Percentiles rank a stretch among this genome's conserved stretches.
Evolutionary conservation across 2,797 vertebrate species (phyloP).

Genomic region (Austrolebias charrua): DNA sequence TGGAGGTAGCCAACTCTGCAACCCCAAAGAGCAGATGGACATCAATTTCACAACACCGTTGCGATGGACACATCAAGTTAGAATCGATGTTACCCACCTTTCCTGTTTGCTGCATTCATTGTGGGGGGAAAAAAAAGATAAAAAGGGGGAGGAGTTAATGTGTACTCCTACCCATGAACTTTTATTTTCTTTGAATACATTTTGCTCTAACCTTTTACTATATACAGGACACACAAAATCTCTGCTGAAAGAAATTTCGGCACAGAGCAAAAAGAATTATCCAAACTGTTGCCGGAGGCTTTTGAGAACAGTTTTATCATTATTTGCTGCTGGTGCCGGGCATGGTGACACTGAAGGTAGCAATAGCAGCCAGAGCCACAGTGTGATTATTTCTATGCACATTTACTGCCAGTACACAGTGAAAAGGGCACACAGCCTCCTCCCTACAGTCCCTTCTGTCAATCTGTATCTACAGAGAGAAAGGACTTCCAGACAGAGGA

Average conservation of each 20-base stretch:
- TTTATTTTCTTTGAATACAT: slow-evolving; percentile 1
- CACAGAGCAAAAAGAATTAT: slow-evolving; percentile 4
- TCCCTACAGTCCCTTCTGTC: slow-evolving; percentile 63
- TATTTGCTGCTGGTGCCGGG: slow-evolving; percentile 40
- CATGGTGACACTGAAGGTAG: slow-evolving; percentile 55
- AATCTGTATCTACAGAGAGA: slow-evolving; percentile 53
- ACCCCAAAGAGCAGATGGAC: slow-evolving; percentile 30
- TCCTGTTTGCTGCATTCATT: slow-evolving; percentile 95
- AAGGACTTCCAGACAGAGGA: slow-evolving; percentile 63
- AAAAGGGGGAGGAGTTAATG: slow-evolving; percentile 67
- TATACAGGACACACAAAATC: slow-evolving; percentile 18
- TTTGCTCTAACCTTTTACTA: slow-evolving; percentile 3
- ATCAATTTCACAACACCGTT: slow-evolving; percentile 52
- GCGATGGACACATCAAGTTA: slow-evolving; percentile 57
- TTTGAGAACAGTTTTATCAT: slow-evolving; percentile 45
- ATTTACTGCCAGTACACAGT: slow-evolving; percentile 53
- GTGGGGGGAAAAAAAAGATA: slow-evolving; percentile 81
- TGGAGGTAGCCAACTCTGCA: slow-evolving; percentile 56
- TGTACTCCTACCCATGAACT: slow-evolving; percentile 56
- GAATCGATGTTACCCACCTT: slow-evolving; percentile 85
- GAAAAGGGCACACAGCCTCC: slow-evolving; percentile 64
- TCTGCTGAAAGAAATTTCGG: slow-evolving; percentile 22
- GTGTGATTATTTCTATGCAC: slow-evolving; percentile 61
- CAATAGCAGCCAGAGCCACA: slow-evolving; percentile 50
- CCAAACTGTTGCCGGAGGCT: slow-evolving; percentile 4